These are phyloP conservation scores for Thermophis baileyi DNA, from an alignment of 2,113 vertebrate species.

Conservation along the genomic window DNA sequence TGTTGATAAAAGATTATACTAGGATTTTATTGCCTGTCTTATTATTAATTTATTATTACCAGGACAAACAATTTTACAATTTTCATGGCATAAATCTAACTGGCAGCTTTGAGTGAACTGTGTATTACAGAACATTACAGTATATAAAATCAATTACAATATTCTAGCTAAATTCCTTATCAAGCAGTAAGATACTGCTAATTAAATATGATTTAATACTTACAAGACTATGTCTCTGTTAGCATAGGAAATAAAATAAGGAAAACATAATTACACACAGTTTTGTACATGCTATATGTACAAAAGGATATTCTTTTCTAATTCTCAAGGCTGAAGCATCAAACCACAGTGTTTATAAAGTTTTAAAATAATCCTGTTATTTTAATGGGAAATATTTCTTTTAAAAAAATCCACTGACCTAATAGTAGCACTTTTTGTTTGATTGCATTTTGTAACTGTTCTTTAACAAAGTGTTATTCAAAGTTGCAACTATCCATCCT, in stretches of 20 bases:
- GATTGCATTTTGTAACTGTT: not conserved
- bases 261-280: constrained; percentile 30
- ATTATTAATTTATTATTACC: not conserved
- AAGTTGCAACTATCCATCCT: not conserved
- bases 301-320: not conserved
- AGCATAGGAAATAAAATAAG: constrained; percentile 43
- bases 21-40: not conserved
- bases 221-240: constrained; percentile 78
- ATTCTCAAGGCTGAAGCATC: not conserved
- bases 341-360: constrained; percentile 22
- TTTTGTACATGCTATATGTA: not conserved
- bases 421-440: not conserved
- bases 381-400: not conserved
- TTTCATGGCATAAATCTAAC: not conserved
- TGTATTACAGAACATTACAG: not conserved
- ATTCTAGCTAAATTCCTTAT: not conserved
- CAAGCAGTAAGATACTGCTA: not conserved
- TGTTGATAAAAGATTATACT: not conserved
- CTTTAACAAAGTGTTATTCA: not conserved
- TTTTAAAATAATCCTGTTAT: not conserved
- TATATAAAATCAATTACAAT: not conserved
- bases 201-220: constrained; percentile 48
- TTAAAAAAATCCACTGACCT: not conserved
- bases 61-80: not conserved
- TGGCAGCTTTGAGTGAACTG: not conserved